These are phyloP conservation scores for Clarias macrocephalus DNA, from an alignment of 2,113 vertebrate species.

Conservation along the genomic window DNA sequence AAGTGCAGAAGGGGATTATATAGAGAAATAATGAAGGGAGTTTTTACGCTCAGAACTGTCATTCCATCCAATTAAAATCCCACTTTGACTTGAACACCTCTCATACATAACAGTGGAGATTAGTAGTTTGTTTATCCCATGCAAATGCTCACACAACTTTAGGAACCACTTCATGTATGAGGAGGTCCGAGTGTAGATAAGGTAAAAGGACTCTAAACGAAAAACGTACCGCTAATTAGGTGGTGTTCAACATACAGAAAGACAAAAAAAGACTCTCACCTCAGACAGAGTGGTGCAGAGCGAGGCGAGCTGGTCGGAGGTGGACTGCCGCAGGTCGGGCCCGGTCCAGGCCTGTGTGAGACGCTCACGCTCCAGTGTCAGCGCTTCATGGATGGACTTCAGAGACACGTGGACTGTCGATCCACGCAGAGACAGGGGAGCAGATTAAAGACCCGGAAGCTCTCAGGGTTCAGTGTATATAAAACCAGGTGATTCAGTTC, in stretches of 20 bases:
- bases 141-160: neutral
- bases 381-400: constrained; percentile 67
- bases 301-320: constrained; percentile 69
- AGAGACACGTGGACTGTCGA: constrained; percentile 69
- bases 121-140: neutral
- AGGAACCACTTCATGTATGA: neutral
- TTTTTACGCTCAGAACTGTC: no score
- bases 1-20: no score
- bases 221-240: neutral
- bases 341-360: constrained; percentile 71
- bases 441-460: neutral
- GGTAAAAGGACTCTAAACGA: neutral
- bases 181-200: neutral
- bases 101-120: neutral
- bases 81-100: no score
- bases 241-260: neutral
- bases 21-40: no score
- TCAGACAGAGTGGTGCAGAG: constrained; percentile 72
- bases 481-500: neutral
- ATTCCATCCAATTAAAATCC: no score
- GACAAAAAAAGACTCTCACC: constrained; percentile 50
- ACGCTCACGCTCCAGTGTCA: constrained; percentile 71
- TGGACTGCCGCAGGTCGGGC: constrained; percentile 66
- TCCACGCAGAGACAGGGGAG: neutral
- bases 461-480: neutral